A percentile compares a stretch with the other conserved stretches of the same genome.
These are phyloP conservation scores for Gymnogyps californianus DNA, from an alignment of 2,113 vertebrate species.

Conservation along the genomic window DNA sequence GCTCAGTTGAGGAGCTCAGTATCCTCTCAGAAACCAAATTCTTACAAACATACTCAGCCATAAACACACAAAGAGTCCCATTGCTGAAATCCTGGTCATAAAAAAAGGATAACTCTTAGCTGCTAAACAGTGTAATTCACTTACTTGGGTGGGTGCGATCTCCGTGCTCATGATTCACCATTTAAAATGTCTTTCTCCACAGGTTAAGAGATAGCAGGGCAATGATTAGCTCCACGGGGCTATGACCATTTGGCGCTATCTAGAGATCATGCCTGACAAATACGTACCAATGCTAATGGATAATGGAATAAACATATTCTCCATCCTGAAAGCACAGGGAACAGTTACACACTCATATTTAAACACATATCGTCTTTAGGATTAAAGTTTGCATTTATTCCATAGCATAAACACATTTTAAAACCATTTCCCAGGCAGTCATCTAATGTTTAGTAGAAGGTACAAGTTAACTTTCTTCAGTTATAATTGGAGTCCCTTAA, in stretches of 20 bases:
- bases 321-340: not conserved
- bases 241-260: not conserved
- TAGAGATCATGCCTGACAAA: not conserved
- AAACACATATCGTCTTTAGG: not conserved
- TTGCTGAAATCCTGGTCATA: not conserved
- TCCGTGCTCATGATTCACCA: not conserved
- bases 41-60: not conserved
- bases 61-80: not conserved
- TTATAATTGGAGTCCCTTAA: not conserved
- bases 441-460: not conserved
- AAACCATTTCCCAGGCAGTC: not conserved
- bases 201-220: not conserved
- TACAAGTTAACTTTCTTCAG: not conserved
- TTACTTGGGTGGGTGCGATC: not conserved
- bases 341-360: not conserved
- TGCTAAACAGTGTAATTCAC: not conserved
- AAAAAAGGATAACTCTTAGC: not conserved
- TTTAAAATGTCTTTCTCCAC: not conserved
- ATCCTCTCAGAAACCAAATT: not conserved
- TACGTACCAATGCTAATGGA: not conserved
- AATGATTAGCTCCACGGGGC: not conserved
- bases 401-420: not conserved
- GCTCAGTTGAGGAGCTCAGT: not conserved
- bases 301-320: not conserved
- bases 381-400: not conserved